phyloP scores from a whole-genome alignment of 1,140 invertebrate species.

The Parasteatoda tepidariorum region DNA sequence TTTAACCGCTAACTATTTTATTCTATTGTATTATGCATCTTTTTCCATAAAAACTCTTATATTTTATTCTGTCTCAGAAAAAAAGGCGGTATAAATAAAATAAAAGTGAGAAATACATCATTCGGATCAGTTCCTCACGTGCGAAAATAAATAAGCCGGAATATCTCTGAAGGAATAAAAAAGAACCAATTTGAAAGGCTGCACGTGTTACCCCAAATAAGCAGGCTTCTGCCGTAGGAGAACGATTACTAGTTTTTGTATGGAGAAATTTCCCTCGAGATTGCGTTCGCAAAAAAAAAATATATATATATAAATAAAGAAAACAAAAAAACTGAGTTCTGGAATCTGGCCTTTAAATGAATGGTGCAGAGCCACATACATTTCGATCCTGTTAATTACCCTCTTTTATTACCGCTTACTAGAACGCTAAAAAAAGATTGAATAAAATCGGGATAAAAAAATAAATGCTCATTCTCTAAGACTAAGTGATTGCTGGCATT shows the following conservation, averaged over 20 bases:
- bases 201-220: conserved; percentile 28
- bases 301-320: not conserved
- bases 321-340: not conserved
- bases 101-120: not conserved
- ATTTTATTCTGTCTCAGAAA: too few species aligned
- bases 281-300: conserved; percentile 8
- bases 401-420: conserved; percentile 45
- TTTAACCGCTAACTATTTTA: too few species aligned
- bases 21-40: too few species aligned
- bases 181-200: conserved; percentile 11
- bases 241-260: conserved; percentile 44
- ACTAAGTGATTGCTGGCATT: conserved; percentile 22
- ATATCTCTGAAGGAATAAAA: not conserved
- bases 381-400: conserved; percentile 32
- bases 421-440: conserved; percentile 8
- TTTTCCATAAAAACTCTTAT: too few species aligned
- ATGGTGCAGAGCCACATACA: conserved; percentile 12
- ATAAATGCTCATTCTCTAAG: not conserved
- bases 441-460: conserved; percentile 9
- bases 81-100: not conserved
- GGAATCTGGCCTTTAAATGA: not conserved
- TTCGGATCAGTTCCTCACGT: not conserved
- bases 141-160: conserved; percentile 11
- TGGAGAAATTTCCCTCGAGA: conserved; percentile 23
- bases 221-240: not conserved